Conservation (phyloP, 2,797 vertebrate genomes). For the Acanthopagrus latus region DNA sequence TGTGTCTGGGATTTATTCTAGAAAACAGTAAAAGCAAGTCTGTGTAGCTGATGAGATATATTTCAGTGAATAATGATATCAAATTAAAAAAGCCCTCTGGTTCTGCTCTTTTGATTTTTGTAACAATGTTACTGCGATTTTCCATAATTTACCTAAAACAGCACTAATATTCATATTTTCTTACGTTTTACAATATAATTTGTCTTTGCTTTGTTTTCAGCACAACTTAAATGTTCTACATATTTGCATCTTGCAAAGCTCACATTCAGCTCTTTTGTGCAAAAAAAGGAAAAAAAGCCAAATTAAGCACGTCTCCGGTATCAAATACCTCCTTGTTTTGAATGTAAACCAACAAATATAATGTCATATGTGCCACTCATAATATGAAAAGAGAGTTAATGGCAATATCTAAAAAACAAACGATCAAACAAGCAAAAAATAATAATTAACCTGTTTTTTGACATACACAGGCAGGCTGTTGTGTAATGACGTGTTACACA, state of each 20-base stretch:
- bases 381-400: background rate
- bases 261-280: background rate
- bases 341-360: background rate
- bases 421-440: too few relatives aligned
- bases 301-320: background rate
- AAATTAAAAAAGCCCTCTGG: background rate
- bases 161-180: background rate
- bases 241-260: background rate
- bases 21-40: background rate
- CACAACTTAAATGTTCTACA: background rate
- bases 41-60: background rate
- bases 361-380: background rate
- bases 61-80: background rate
- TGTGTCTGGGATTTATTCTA: conserved; percentile 3
- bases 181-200: background rate
- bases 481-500: background rate
- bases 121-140: background rate
- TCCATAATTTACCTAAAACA: background rate
- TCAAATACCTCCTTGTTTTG: background rate
- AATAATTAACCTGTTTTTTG: background rate
- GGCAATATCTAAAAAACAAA: background rate
- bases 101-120: background rate
- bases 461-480: background rate
- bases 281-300: background rate
- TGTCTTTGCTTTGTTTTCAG: background rate